Conservation (phyloP, 2,888 invertebrate species). For the Lasiommata megera region DNA sequence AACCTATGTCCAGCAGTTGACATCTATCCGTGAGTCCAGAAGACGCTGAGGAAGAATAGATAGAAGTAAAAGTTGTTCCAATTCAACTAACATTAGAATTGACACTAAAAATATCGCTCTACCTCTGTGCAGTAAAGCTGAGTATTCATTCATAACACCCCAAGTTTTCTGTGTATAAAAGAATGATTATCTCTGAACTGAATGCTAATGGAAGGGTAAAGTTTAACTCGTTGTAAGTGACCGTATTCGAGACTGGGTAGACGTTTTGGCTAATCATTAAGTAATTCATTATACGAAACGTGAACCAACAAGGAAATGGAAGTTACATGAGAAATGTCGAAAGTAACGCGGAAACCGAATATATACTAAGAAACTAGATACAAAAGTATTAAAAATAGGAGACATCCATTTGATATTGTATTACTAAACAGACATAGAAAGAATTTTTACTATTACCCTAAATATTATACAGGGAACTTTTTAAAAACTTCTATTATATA, state of each 20-base stretch:
- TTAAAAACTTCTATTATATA: background rate
- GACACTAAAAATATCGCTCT: no score
- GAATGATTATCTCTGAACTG: conserved; percentile 26
- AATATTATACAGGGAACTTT: background rate
- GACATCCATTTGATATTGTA: background rate
- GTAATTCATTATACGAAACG: conserved; percentile 12
- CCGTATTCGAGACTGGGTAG: background rate
- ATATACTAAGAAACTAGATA: background rate
- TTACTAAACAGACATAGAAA: conserved; percentile 1
- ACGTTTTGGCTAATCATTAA: conserved; percentile 1
- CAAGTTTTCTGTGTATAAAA: background rate
- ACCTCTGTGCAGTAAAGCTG: background rate
- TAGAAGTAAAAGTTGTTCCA: no score
- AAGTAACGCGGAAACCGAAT: conserved; percentile 12
- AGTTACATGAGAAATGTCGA: conserved; percentile 13
- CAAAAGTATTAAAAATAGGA: background rate
- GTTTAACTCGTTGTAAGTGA: conserved; percentile 4
- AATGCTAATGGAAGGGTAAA: conserved; percentile 5
- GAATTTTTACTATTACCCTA: background rate
- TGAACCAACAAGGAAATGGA: conserved; percentile 17
- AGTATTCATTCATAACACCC: background rate
- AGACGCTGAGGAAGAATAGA: background rate
- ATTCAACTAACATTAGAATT: no score
- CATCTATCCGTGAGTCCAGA: no score
- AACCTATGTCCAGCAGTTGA: no score